Evolutionary conservation across 2,113 vertebrate genomes (phyloP).

Genomic region (Ivindomyrus marchei): DNA sequence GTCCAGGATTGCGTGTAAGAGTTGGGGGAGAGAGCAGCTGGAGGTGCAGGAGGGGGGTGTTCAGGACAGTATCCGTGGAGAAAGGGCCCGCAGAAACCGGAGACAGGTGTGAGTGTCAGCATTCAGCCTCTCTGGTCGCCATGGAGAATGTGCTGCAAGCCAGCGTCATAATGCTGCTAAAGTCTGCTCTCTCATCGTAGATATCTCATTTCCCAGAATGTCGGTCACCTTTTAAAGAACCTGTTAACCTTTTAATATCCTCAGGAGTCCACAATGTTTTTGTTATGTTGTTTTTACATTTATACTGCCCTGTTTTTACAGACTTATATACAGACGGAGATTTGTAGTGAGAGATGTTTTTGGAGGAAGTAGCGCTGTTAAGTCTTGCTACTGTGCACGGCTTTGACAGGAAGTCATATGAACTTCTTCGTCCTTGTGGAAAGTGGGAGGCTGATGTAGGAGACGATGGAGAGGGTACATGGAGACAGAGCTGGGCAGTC

Average conservation of each 20-base stretch:
- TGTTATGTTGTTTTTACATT: background rate
- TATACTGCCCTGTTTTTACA: background rate
- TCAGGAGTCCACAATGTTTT: background rate
- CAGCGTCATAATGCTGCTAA: background rate
- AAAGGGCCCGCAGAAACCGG: background rate
- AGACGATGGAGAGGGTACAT: background rate
- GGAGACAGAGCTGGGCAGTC: background rate
- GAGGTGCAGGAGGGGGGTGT: background rate
- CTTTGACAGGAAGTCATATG: background rate
- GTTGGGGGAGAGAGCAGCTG: background rate
- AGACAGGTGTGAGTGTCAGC: conserved; percentile 5
- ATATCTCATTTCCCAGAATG: background rate
- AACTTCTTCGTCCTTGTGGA: background rate
- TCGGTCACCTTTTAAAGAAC: background rate
- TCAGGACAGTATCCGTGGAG: background rate
- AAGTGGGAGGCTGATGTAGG: background rate
- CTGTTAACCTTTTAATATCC: background rate
- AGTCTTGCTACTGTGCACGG: background rate
- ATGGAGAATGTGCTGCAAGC: conserved; percentile 5
- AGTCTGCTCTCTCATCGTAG: background rate
- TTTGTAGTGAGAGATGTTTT: background rate
- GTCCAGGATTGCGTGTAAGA: background rate
- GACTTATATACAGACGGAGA: no score
- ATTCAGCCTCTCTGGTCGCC: background rate
- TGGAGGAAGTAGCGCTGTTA: no score